Conservation (phyloP, 2,888 invertebrate species). For the Cataglyphis albicans region DNA sequence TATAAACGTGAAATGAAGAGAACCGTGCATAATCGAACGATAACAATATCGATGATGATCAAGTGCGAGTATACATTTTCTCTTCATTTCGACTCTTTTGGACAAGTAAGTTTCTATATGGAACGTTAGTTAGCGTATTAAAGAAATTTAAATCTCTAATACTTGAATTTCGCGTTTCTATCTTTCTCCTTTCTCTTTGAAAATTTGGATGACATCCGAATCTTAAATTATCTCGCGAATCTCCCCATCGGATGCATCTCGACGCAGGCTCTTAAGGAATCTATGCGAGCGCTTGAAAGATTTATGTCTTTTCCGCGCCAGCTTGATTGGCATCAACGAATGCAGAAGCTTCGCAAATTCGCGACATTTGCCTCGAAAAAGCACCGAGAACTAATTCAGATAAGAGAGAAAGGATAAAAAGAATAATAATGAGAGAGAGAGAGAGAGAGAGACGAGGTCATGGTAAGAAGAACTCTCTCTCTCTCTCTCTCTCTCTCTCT, state of each 20-base stretch:
- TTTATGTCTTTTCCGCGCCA: not conserved
- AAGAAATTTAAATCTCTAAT: not conserved
- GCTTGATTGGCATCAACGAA: conserved; percentile 38
- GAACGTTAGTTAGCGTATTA: not conserved
- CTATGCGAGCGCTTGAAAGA: conserved; percentile 24
- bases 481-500: too few species aligned
- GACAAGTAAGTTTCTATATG: not conserved
- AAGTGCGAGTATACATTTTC: not conserved
- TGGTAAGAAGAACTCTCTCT: conserved; percentile 42
- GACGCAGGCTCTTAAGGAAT: conserved; percentile 3
- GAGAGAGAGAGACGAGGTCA: not conserved
- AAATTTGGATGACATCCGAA: not conserved
- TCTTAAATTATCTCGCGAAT: not conserved
- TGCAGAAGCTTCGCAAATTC: conserved; percentile 28
- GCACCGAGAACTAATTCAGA: conserved; percentile 22
- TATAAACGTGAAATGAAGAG: conserved; percentile 6
- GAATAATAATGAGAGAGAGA: conserved; percentile 18
- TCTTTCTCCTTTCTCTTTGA: not conserved
- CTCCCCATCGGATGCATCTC: not conserved
- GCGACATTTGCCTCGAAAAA: conserved; percentile 21
- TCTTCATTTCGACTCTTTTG: not conserved
- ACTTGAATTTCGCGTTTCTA: not conserved
- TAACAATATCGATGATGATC: not conserved
- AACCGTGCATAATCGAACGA: not conserved
- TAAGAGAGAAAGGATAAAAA: not conserved